Percentiles rank a stretch among this genome's conserved stretches.
Evolutionary conservation across 2,113 vertebrate genomes (phyloP).

Genomic region (Hemicordylus capensis): DNA sequence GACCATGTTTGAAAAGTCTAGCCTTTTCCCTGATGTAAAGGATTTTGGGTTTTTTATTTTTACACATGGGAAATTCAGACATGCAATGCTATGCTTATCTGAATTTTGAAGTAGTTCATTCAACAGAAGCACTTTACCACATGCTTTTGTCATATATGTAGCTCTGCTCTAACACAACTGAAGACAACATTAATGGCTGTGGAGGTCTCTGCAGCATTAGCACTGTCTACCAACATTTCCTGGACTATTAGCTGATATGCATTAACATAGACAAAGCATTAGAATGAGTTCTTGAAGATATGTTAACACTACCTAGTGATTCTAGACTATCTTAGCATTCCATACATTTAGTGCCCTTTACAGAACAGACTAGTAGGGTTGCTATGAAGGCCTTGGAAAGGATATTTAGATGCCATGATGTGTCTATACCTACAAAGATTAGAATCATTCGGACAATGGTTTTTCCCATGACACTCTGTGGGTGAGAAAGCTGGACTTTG

Average conservation of each 20-base stretch:
- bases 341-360: background rate
- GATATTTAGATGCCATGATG: too few relatives aligned
- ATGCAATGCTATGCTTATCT: background rate
- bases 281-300: too few relatives aligned
- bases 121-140: background rate
- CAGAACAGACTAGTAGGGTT: too few relatives aligned
- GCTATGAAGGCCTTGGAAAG: too few relatives aligned
- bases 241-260: too few relatives aligned
- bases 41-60: too few relatives aligned
- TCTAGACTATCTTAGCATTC: background rate
- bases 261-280: background rate
- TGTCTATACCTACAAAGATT: too few relatives aligned
- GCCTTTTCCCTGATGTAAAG: background rate
- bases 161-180: background rate
- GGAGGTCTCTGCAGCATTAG: background rate
- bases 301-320: background rate
- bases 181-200: background rate
- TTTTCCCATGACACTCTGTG: too few relatives aligned
- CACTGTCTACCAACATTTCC: background rate
- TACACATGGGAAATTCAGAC: too few relatives aligned
- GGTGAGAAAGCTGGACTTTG: too few relatives aligned
- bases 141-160: background rate
- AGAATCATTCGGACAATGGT: too few relatives aligned
- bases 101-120: background rate
- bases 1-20: background rate